phyloP scores from a whole-genome alignment of 1,140 invertebrate genomes.

The Dolichoris vasculosae region DNA sequence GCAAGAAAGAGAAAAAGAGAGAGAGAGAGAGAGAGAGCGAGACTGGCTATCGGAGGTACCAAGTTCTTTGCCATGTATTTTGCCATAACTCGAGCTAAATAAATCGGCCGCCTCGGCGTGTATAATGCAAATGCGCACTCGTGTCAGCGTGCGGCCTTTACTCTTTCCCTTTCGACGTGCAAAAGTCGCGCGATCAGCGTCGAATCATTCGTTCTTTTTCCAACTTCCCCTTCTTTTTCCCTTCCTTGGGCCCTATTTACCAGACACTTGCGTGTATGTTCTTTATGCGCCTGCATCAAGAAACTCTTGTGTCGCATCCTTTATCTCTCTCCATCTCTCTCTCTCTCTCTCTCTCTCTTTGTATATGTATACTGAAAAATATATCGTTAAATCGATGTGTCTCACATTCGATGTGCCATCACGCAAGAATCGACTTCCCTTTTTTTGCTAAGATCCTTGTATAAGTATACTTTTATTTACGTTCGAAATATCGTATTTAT shows the following conservation, averaged over 20 bases:
- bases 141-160: constrained; percentile 5
- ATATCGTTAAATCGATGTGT: neutral
- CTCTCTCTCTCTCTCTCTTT: neutral
- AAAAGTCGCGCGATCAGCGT: constrained; percentile 29
- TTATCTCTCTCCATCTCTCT: neutral
- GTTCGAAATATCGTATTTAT: neutral
- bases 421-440: constrained; percentile 2
- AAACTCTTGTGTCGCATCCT: constrained; percentile 10
- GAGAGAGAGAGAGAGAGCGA: neutral
- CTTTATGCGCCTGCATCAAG: constrained; percentile 2
- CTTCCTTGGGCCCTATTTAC: neutral
- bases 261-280: constrained; percentile 3
- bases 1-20: neutral
- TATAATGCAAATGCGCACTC: constrained; percentile 47
- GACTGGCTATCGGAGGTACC: neutral
- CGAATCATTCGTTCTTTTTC: neutral
- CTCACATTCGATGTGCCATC: constrained; percentile 7
- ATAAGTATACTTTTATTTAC: neutral
- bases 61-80: constrained; percentile 11
- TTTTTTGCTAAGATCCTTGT: neutral
- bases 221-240: too few species aligned
- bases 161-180: constrained; percentile 14
- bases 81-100: constrained; percentile 45
- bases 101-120: constrained; percentile 29
- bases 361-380: neutral